Percentiles rank a stretch among this genome's conserved stretches.
phyloP scores from a whole-genome alignment of 2,888 invertebrate genomes.

The Diarsia brunnea region DNA sequence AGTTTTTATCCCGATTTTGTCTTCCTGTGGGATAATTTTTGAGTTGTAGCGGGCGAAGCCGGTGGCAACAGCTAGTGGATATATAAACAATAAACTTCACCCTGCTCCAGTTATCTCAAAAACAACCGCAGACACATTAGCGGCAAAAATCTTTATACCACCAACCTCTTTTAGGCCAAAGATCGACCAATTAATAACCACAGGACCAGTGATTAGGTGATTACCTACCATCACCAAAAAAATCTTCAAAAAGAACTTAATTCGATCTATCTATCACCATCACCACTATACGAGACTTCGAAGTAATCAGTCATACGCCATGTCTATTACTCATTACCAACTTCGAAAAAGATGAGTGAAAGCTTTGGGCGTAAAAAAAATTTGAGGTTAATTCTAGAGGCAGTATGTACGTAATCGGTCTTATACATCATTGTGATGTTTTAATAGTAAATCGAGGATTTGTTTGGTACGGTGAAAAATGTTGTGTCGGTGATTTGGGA shows the following conservation, averaged over 20 bases:
- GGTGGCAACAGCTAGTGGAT: too few relatives aligned
- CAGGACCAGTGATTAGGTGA: conserved; percentile 47
- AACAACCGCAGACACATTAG: conserved; percentile 40
- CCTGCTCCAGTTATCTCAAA: conserved; percentile 5
- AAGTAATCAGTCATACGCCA: conserved; percentile 62
- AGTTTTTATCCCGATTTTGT: too few relatives aligned
- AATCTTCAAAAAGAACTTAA: conserved; percentile 53
- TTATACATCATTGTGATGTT: conserved; percentile 68
- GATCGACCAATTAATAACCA: conserved; percentile 49
- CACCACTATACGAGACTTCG: conserved; percentile 56
- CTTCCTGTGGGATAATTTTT: too few relatives aligned
- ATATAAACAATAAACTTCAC: not conserved
- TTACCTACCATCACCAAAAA: conserved; percentile 50
- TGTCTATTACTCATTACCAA: conserved; percentile 58
- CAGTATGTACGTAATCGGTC: conserved; percentile 61
- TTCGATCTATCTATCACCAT: conserved; percentile 67
- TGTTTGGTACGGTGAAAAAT: conserved; percentile 42
- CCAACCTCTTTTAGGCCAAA: conserved; percentile 28
- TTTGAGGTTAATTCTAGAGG: conserved; percentile 64
- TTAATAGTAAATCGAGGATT: conserved; percentile 62
- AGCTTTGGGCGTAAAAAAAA: conserved; percentile 63
- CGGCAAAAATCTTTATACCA: conserved; percentile 35
- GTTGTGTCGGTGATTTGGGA: conserved; percentile 14
- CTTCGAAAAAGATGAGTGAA: conserved; percentile 56
- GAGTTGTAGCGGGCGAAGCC: too few relatives aligned